phyloP scores from a whole-genome alignment of 1,140 invertebrate species.

The Varroa destructor region DNA sequence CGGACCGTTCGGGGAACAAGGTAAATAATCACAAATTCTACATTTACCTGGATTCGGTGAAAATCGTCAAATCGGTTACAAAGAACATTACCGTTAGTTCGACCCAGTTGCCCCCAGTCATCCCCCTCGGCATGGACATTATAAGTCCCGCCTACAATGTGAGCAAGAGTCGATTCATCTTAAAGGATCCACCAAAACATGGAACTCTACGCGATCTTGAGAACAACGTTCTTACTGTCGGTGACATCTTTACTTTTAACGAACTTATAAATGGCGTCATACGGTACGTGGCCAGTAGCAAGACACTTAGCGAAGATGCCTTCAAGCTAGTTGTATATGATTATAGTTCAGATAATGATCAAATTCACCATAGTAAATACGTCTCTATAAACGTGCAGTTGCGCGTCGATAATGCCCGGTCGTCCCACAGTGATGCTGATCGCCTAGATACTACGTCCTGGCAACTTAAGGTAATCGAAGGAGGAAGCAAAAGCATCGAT shows the following conservation, averaged over 20 bases:
- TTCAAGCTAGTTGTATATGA: constrained; percentile 12
- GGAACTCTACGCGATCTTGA: constrained; percentile 9
- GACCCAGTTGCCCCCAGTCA: not conserved
- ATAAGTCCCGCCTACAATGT: not conserved
- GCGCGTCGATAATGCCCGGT: no score
- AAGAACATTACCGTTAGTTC: not conserved
- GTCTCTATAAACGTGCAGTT: no score
- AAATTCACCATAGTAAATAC: no score
- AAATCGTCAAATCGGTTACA: not conserved
- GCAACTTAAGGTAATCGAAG: constrained; percentile 18
- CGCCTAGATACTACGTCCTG: constrained; percentile 3
- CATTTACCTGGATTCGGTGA: constrained; percentile 23
- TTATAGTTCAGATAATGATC: not conserved
- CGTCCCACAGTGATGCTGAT: not conserved
- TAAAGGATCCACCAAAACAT: constrained; percentile 2
- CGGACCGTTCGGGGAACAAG: constrained; percentile 15
- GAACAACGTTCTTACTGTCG: constrained; percentile 19
- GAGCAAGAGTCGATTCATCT: constrained; percentile 9
- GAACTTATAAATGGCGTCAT: not conserved
- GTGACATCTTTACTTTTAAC: constrained; percentile 19
- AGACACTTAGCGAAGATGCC: not conserved
- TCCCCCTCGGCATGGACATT: not conserved
- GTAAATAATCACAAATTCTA: constrained; percentile 26
- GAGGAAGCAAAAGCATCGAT: constrained; percentile 10
- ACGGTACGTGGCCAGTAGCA: not conserved